Conservation (phyloP, 1,140 invertebrate species). For the Drosophila hydei region DNA sequence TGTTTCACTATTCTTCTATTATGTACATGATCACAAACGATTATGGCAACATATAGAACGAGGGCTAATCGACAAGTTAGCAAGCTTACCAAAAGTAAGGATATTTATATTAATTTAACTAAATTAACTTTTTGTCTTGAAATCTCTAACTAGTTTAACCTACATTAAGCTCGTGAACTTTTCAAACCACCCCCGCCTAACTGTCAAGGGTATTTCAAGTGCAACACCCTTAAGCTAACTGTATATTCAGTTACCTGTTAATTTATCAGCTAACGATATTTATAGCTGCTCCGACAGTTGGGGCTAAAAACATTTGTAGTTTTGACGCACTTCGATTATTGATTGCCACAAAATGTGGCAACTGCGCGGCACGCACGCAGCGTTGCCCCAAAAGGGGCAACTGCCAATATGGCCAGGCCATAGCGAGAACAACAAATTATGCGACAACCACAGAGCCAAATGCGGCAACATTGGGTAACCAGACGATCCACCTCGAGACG, state of each 20-base stretch:
- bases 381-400: constrained; percentile 33
- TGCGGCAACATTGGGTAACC: constrained; percentile 68
- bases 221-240: not conserved
- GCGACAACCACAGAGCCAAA: constrained; percentile 50
- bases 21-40: no score
- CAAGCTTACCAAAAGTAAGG: no score
- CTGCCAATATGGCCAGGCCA: constrained; percentile 56
- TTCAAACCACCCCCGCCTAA: no score
- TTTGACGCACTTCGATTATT: constrained; percentile 79
- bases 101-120: no score
- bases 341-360: constrained; percentile 82
- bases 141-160: no score
- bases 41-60: no score
- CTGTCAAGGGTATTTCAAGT: constrained; percentile 3
- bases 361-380: constrained; percentile 66
- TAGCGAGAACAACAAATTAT: constrained; percentile 78
- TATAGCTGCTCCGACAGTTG: constrained; percentile 23
- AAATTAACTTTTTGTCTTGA: no score
- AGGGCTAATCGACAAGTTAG: no score
- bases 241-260: constrained; percentile 2
- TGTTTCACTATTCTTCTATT: no score
- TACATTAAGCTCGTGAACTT: no score
- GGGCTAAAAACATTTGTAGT: constrained; percentile 67
- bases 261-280: constrained; percentile 37
- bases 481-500: constrained; percentile 9